These are phyloP conservation scores for Lamellibrachia columna DNA, from an alignment of 2,888 invertebrate genomes.

Conservation along the genomic window DNA sequence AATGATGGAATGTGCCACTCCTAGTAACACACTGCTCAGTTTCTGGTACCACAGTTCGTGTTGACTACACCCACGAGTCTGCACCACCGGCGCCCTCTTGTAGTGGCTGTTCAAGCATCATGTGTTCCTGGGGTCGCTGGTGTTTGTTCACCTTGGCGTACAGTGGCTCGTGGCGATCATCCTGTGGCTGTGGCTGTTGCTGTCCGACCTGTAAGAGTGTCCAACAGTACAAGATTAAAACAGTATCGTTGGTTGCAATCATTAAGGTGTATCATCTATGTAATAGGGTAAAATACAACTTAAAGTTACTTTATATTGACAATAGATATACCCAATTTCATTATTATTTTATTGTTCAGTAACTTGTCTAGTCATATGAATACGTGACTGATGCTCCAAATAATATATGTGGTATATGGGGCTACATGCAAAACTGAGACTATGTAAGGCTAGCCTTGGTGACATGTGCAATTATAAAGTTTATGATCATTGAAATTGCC, in stretches of 20 bases:
- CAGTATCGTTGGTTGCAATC: too few relatives aligned
- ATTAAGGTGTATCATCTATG: too few relatives aligned
- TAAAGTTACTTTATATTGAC: too few relatives aligned
- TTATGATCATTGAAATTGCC: neutral
- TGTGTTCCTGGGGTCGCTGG: slow-evolving; percentile 42
- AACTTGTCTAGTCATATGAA: too few relatives aligned
- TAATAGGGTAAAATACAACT: too few relatives aligned
- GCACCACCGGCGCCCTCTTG: neutral
- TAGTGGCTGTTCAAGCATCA: neutral
- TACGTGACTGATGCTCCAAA: too few relatives aligned
- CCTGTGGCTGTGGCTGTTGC: slow-evolving; percentile 36
- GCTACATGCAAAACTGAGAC: too few relatives aligned
- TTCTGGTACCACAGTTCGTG: neutral
- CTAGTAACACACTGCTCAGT: neutral
- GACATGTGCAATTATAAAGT: too few relatives aligned
- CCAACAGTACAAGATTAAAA: neutral
- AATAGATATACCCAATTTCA: too few relatives aligned
- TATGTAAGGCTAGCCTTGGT: too few relatives aligned
- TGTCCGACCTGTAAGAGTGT: slow-evolving; percentile 24
- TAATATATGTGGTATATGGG: too few relatives aligned
- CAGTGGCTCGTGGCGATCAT: slow-evolving; percentile 48
- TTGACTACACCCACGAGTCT: neutral
- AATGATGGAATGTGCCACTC: neutral
- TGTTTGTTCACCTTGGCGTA: slow-evolving; percentile 61
- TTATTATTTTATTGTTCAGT: too few relatives aligned